Evolutionary conservation across 2,888 invertebrate genomes (phyloP).

Genomic region (Eretmocerus hayati): DNA sequence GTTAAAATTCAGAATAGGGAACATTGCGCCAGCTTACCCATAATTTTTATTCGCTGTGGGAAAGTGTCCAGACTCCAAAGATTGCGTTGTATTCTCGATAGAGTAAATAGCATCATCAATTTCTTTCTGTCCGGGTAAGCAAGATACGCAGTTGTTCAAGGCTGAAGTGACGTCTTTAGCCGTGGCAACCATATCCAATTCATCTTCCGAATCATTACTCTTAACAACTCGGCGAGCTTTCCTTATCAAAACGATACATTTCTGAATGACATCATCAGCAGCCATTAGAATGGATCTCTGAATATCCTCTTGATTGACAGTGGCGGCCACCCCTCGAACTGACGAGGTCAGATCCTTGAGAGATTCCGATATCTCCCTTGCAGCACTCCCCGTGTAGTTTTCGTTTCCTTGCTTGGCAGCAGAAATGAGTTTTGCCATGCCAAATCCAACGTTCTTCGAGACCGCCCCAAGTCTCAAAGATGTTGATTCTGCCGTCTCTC

Average conservation of each 20-base stretch:
- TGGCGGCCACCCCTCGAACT: slow-evolving; percentile 73
- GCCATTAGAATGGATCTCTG: slow-evolving; percentile 58
- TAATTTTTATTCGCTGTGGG: slow-evolving; percentile 68
- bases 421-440: slow-evolving; percentile 78
- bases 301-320: slow-evolving; percentile 55
- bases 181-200: slow-evolving; percentile 60
- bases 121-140: slow-evolving; percentile 88
- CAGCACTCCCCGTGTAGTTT: slow-evolving; percentile 72
- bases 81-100: slow-evolving; percentile 70
- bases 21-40: too few species aligned
- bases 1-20: too few species aligned
- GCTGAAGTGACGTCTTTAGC: slow-evolving; percentile 63
- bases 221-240: slow-evolving; percentile 73
- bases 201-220: slow-evolving; percentile 55
- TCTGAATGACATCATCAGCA: slow-evolving; percentile 73
- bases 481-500: slow-evolving; percentile 64
- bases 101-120: slow-evolving; percentile 83
- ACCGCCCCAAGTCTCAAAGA: slow-evolving; percentile 55
- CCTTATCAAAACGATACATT: slow-evolving; percentile 70
- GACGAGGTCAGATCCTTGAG: slow-evolving; percentile 67
- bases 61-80: slow-evolving; percentile 67
- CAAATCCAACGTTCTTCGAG: slow-evolving; percentile 72
- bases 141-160: slow-evolving; percentile 67
- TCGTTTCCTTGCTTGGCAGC: slow-evolving; percentile 78
- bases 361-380: slow-evolving; percentile 71